These are phyloP conservation scores for Hydropsyche betteni DNA, from an alignment of 2,888 invertebrate species.

Conservation along the genomic window DNA sequence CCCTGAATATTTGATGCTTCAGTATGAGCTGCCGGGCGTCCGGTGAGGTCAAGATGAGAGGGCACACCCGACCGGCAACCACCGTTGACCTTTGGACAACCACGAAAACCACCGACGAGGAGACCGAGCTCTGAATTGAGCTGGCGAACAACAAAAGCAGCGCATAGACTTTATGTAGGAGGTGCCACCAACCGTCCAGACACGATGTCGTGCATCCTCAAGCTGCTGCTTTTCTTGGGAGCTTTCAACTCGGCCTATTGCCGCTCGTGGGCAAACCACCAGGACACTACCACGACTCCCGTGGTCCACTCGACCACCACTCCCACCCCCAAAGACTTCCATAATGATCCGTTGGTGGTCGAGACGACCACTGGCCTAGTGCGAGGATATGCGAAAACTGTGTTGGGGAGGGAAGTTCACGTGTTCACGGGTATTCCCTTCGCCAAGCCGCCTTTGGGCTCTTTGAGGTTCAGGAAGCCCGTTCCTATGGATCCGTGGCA, in stretches of 20 bases:
- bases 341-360: constrained; percentile 80
- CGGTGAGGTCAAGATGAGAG: constrained; percentile 50
- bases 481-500: constrained; percentile 89
- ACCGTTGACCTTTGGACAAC: constrained; percentile 44
- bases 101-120: not conserved
- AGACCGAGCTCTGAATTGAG: constrained; percentile 41
- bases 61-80: constrained; percentile 46
- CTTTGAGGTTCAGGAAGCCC: constrained; percentile 85
- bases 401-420: constrained; percentile 86
- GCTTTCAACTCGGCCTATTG: constrained; percentile 59
- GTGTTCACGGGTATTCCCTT: constrained; percentile 91
- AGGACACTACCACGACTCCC: constrained; percentile 65
- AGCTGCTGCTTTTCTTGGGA: constrained; percentile 40
- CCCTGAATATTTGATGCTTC: constrained; percentile 49
- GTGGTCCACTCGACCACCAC: constrained; percentile 64
- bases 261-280: constrained; percentile 66
- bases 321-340: constrained; percentile 62
- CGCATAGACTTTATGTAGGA: constrained; percentile 16
- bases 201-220: constrained; percentile 35
- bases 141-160: not conserved
- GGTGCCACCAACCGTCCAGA: not conserved
- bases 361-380: constrained; percentile 85
- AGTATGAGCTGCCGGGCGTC: constrained; percentile 43
- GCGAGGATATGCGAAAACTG: constrained; percentile 81
- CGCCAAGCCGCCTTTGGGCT: constrained; percentile 88